Conservation (phyloP, 2,888 invertebrate genomes). For the Caenorhabditis panamensis region DNA sequence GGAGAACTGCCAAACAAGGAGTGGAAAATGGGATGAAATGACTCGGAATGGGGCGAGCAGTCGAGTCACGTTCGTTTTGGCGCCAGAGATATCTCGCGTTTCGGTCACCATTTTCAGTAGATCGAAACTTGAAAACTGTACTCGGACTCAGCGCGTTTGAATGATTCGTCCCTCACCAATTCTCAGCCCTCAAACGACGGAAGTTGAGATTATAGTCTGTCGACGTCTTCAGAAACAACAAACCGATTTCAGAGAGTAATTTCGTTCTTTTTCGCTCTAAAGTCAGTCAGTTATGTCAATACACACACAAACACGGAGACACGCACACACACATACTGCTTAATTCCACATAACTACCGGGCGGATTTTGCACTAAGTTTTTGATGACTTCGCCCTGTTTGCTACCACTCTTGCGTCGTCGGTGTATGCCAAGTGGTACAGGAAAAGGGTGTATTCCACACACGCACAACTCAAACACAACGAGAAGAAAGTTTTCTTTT, state of each 20-base stretch:
- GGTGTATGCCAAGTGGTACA: conserved; percentile 27
- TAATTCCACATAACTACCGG: conserved; percentile 45
- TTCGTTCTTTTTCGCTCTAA: conserved; percentile 2
- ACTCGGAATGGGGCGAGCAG: too few relatives aligned
- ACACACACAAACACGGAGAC: conserved; percentile 4
- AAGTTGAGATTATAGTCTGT: neutral
- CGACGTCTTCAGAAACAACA: conserved; percentile 4
- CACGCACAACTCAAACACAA: conserved; percentile 28
- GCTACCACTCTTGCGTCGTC: conserved; percentile 19
- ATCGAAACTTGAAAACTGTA: too few relatives aligned
- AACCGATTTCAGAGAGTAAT: conserved; percentile 7
- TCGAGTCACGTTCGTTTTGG: too few relatives aligned
- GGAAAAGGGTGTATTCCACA: conserved; percentile 14
- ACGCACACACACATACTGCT: conserved; percentile 9
- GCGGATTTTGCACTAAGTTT: conserved; percentile 37
- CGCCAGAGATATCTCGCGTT: too few relatives aligned
- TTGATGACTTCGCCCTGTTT: conserved; percentile 36
- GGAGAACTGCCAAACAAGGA: neutral
- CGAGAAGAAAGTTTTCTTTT: conserved; percentile 11
- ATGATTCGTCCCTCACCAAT: too few relatives aligned
- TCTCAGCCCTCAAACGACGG: neutral
- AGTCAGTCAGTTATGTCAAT: conserved; percentile 25
- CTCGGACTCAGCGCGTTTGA: too few relatives aligned
- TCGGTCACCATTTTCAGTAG: too few relatives aligned
- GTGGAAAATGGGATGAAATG: neutral